Percentiles rank a stretch among this genome's conserved stretches.
These are phyloP conservation scores for Globodera ellingtonae DNA, from an alignment of 1,140 invertebrate species.

Conservation along the genomic window DNA sequence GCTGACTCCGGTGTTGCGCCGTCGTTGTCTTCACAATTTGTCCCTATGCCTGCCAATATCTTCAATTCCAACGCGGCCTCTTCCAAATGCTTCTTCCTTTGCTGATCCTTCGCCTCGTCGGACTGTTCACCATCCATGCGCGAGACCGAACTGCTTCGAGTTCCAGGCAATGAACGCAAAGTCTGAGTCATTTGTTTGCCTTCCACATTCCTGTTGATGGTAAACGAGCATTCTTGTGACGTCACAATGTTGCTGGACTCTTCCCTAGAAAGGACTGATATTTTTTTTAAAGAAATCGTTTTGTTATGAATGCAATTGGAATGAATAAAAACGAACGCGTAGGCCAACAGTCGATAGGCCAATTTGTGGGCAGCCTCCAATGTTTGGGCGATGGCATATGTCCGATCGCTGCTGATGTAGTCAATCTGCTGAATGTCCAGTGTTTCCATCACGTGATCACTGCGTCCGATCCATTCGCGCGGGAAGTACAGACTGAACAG, in stretches of 20 bases:
- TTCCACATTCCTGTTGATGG: background rate
- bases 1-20: background rate
- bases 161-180: background rate
- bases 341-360: constrained; percentile 2
- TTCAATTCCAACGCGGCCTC: background rate
- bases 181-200: background rate
- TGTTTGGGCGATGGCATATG: constrained; percentile 19
- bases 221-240: constrained; percentile 1
- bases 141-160: background rate
- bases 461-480: constrained; percentile 15
- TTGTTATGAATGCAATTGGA: too few species aligned
- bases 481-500: constrained; percentile 25
- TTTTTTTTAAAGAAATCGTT: background rate
- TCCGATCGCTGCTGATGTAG: constrained; percentile 19
- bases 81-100: background rate
- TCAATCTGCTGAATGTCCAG: constrained; percentile 12
- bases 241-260: constrained; percentile 13
- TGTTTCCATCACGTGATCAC: constrained; percentile 12
- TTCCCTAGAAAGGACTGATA: background rate
- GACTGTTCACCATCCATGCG: background rate
- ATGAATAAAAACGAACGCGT: constrained; percentile 20
- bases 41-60: background rate
- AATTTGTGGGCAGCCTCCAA: constrained; percentile 23
- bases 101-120: background rate
- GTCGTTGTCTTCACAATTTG: background rate